These are phyloP conservation scores for Pituophis catenifer DNA, from an alignment of 2,113 vertebrate species.

Conservation along the genomic window DNA sequence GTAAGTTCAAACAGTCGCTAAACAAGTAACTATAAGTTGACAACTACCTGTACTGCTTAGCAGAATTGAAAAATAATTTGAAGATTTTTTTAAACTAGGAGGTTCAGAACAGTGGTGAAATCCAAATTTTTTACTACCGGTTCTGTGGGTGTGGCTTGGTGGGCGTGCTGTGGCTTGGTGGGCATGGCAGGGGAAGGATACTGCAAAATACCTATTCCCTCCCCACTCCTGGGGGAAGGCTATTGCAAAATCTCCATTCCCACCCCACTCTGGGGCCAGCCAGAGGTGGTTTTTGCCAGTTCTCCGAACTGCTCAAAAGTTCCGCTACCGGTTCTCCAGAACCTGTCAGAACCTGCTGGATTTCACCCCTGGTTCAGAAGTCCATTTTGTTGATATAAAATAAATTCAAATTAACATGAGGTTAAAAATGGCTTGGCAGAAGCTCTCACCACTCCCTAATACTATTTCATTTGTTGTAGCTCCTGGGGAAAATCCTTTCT, in stretches of 20 bases:
- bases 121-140: too few relatives aligned
- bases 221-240: too few relatives aligned
- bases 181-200: too few relatives aligned
- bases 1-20: neutral
- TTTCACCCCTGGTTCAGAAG: neutral
- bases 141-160: too few relatives aligned
- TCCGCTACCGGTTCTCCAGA: too few relatives aligned
- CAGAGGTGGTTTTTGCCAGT: too few relatives aligned
- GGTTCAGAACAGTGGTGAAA: neutral
- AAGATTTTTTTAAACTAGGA: neutral
- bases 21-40: neutral
- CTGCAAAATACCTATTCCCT: too few relatives aligned
- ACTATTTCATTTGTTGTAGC: neutral
- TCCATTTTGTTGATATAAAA: neutral
- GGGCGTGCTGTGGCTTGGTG: too few relatives aligned
- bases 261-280: too few relatives aligned
- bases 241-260: too few relatives aligned
- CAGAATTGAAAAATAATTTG: neutral
- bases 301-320: too few relatives aligned
- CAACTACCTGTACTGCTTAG: neutral
- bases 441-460: conserved; percentile 32
- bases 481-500: conserved; percentile 25
- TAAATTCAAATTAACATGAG: neutral
- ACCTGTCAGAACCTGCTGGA: too few relatives aligned
- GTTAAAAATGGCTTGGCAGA: conserved; percentile 18